Evolutionary conservation across 2,888 invertebrate species (phyloP).

Genomic region (Synergus gifuensis): DNA sequence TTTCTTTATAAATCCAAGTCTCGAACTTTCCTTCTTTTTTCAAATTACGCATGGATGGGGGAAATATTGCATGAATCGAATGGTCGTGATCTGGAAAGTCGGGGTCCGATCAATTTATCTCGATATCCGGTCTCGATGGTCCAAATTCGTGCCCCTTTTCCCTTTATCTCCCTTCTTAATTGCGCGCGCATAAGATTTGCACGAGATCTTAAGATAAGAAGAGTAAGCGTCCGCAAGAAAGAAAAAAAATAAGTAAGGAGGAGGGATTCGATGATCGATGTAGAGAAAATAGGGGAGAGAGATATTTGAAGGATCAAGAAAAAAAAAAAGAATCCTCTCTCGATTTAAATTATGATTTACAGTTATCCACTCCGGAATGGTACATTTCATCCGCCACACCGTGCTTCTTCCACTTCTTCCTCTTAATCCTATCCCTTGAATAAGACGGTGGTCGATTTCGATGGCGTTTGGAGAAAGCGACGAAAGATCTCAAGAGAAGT

Average conservation of each 20-base stretch:
- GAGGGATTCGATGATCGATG: background rate
- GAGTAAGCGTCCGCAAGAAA: background rate
- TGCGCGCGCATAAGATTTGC: background rate
- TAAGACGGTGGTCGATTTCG: constrained; percentile 37
- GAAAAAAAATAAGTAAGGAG: background rate
- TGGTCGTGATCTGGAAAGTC: constrained; percentile 7
- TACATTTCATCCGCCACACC: background rate
- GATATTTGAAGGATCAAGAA: background rate
- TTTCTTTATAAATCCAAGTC: background rate
- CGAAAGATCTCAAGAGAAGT: constrained; percentile 20
- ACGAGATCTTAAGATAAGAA: background rate
- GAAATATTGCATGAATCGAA: background rate
- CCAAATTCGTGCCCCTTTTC: background rate
- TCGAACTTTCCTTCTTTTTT: background rate
- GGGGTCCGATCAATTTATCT: background rate
- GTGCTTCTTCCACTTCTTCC: background rate
- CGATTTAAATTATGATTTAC: background rate
- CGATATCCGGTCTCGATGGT: constrained; percentile 7
- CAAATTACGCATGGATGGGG: background rate
- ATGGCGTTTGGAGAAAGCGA: constrained; percentile 34
- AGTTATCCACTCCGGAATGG: background rate
- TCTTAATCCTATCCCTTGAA: constrained; percentile 20
- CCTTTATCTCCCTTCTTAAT: background rate
- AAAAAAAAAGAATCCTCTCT: background rate
- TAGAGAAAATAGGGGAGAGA: background rate